Conservation (phyloP, 2,797 vertebrate genomes). For the Alosa sapidissima region DNA sequence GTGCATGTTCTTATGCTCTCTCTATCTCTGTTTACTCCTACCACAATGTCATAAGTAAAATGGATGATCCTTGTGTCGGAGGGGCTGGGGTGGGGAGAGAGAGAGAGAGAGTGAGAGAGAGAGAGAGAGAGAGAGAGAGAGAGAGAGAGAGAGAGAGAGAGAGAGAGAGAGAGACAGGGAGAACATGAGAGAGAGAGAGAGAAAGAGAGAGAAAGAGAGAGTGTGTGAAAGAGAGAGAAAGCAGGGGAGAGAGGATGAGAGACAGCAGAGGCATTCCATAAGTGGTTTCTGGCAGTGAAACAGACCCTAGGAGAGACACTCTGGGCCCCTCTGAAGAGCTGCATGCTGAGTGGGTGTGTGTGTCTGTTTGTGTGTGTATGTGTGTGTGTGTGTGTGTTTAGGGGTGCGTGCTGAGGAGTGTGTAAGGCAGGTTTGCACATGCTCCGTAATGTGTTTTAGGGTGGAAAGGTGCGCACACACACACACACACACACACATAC, state of each 20-base stretch:
- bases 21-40: background rate
- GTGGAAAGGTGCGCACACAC: slow-evolving; percentile 38
- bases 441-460: slow-evolving; percentile 40
- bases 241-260: background rate
- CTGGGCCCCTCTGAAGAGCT: background rate
- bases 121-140: background rate
- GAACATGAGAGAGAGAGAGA: background rate
- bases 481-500: slow-evolving; percentile 41
- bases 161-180: background rate
- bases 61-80: background rate
- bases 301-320: background rate
- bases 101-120: no score
- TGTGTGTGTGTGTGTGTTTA: background rate
- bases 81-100: no score
- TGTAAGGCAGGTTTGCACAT: slow-evolving; percentile 66
- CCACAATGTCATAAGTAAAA: background rate
- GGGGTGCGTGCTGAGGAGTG: slow-evolving; percentile 35
- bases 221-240: background rate
- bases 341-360: background rate
- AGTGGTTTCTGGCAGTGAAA: background rate
- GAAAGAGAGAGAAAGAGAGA: background rate
- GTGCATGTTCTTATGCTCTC: background rate
- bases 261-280: background rate
- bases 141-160: background rate
- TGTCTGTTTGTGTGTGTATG: background rate